Conservation (phyloP, 2,888 invertebrate genomes). For the Aporophyla nigra region DNA sequence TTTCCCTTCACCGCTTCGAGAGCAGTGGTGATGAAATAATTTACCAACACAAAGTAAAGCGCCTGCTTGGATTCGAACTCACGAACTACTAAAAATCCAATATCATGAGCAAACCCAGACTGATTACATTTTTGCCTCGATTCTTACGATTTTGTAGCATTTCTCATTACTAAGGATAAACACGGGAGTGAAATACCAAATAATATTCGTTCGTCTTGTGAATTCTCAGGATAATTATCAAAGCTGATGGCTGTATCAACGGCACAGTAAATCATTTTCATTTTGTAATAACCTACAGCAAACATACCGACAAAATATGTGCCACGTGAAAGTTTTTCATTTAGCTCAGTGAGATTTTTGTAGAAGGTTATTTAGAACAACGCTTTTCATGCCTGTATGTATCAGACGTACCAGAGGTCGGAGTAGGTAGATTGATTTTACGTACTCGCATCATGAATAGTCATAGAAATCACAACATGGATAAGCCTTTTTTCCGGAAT, state of each 20-base stretch:
- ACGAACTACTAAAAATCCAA: not conserved
- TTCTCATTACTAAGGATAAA: not conserved
- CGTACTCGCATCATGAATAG: too few relatives aligned
- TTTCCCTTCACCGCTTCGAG: too few relatives aligned
- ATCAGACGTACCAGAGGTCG: too few relatives aligned
- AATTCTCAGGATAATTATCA: not conserved
- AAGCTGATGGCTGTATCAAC: not conserved
- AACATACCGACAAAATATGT: not conserved
- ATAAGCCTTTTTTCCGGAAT: too few relatives aligned
- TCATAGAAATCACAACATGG: too few relatives aligned
- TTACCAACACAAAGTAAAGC: too few relatives aligned
- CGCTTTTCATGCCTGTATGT: too few relatives aligned
- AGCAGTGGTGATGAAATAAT: too few relatives aligned
- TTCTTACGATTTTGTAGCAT: not conserved
- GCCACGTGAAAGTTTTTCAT: not conserved
- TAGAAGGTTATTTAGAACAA: too few relatives aligned
- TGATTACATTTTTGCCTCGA: not conserved
- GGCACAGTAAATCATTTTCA: not conserved
- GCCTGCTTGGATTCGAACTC: too few relatives aligned
- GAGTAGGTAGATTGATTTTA: too few relatives aligned
- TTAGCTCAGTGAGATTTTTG: not conserved
- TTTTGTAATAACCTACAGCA: not conserved
- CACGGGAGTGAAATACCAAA: not conserved
- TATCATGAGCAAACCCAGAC: not conserved
- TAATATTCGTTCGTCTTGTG: not conserved